phyloP scores from a whole-genome alignment of 2,888 invertebrate genomes.

The Theodoxus fluviatilis region DNA sequence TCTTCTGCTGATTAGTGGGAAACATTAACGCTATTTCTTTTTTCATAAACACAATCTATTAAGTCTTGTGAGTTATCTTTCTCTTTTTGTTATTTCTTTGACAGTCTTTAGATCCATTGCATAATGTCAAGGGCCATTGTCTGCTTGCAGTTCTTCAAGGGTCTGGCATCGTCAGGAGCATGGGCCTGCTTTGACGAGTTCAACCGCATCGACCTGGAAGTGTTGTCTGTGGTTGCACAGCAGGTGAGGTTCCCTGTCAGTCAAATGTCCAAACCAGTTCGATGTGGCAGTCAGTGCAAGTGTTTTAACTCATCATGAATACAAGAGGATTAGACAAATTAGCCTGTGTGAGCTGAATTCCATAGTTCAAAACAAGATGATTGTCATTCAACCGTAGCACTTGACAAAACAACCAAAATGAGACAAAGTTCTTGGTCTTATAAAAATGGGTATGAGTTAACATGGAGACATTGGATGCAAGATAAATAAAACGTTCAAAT shows the following conservation, averaged over 20 bases:
- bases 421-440: too few relatives aligned
- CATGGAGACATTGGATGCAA: too few relatives aligned
- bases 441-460: too few relatives aligned
- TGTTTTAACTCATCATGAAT: background rate
- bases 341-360: too few relatives aligned
- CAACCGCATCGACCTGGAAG: slow-evolving; percentile 85
- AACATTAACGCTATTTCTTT: too few relatives aligned
- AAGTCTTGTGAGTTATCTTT: background rate
- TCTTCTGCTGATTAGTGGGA: too few relatives aligned
- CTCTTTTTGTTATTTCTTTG: background rate
- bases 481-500: too few relatives aligned
- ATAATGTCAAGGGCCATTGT: background rate
- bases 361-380: too few relatives aligned
- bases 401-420: too few relatives aligned
- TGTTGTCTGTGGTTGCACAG: slow-evolving; percentile 85
- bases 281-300: too few relatives aligned
- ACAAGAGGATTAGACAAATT: background rate
- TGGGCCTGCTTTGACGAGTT: slow-evolving; percentile 93
- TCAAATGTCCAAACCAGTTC: too few relatives aligned
- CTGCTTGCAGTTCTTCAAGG: slow-evolving; percentile 75
- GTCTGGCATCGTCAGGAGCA: slow-evolving; percentile 81
- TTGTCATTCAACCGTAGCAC: too few relatives aligned
- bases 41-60: background rate
- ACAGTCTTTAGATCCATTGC: background rate
- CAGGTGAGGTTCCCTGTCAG: slow-evolving; percentile 70